Evolutionary conservation across 92 coral and sea anemone genomes (phyloP), one percentile per base, ranked within the genome.

Genomic region (Pocillopora meandrina): DNA sequence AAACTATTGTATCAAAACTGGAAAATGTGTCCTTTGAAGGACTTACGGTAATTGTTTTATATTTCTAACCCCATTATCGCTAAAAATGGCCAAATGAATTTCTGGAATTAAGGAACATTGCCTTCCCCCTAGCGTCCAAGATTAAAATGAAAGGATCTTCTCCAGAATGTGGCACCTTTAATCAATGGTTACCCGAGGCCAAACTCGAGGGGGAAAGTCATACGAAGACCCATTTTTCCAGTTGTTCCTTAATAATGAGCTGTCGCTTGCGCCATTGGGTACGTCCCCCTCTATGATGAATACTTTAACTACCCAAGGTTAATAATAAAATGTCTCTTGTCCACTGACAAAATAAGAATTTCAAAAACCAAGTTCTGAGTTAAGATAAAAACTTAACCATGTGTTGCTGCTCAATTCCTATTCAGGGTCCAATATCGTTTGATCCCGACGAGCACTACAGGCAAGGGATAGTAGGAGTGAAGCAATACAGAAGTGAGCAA

Each of bases 381-480:
- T 19, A 1, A 64, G n/a, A 64, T 11, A 20, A 7, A 19, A 42
- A 0, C 52, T 14, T 14, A 12, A 6, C n/a, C n/a, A 5, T 61
- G 23, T 64, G 14, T 64, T 19, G n/a, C 68, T 64, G n/a, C 9
- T 64, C 16, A 26, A 20, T 74, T 6, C 42, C 9, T 31, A 58
- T 69, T 58, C 35, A 91, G 94, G 94, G 94, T 81, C 90, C 92
- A 9, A 74, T 91, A 13, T 76, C 71, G 34, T 91, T 89, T 52
- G 71, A 64, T 12, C 2, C 18, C 4, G 59, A 60, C 12, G 56
- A 72, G 80, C 31, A 76, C 31, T 26, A 26, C 6, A 79, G 90
- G 33, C 36, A 82, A 82, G 90, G 90, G 11, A 70, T 89, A 8
- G 21, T 86, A 23, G 57, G 70, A 0, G 69, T 91, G 61, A 72